These are phyloP conservation scores for Pterobdella sp. DNA, from an alignment of 2,888 invertebrate species.

Conservation along the genomic window DNA sequence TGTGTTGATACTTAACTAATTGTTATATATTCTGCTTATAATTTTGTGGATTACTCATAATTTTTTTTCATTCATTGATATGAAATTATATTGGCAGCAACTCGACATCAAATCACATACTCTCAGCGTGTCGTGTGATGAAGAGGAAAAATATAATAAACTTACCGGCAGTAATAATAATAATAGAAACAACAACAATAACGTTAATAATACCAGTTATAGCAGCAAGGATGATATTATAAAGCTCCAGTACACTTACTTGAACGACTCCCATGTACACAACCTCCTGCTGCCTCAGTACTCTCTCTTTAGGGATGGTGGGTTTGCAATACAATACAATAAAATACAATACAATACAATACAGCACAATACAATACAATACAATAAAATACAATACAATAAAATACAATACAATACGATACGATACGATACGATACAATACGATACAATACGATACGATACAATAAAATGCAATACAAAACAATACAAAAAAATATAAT, in stretches of 20 bases:
- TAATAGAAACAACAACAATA: constrained; percentile 2
- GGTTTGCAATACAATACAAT: background rate
- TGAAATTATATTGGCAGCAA: too few relatives aligned
- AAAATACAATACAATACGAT: too few relatives aligned
- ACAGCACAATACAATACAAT: background rate
- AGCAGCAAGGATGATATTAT: background rate
- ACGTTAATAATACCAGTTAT: background rate
- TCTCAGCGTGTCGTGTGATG: too few relatives aligned
- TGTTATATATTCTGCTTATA: too few relatives aligned
- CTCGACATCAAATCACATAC: too few relatives aligned
- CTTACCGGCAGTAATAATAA: background rate
- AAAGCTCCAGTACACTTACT: background rate
- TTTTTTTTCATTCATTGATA: too few relatives aligned
- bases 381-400: too few relatives aligned
- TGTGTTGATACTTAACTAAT: too few relatives aligned
- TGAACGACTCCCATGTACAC: constrained; percentile 1
- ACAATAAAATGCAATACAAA: background rate
- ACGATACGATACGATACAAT: too few relatives aligned
- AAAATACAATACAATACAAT: background rate
- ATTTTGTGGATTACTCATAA: too few relatives aligned
- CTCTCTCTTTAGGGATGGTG: background rate
- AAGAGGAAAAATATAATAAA: too few relatives aligned
- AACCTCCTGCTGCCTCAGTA: background rate
- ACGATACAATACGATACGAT: too few relatives aligned
- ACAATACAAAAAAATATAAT: background rate